Percentiles rank a stretch among this genome's conserved stretches.
Evolutionary conservation across 2,888 invertebrate genomes (phyloP).

Genomic region (Ecliptopera silaceata): DNA sequence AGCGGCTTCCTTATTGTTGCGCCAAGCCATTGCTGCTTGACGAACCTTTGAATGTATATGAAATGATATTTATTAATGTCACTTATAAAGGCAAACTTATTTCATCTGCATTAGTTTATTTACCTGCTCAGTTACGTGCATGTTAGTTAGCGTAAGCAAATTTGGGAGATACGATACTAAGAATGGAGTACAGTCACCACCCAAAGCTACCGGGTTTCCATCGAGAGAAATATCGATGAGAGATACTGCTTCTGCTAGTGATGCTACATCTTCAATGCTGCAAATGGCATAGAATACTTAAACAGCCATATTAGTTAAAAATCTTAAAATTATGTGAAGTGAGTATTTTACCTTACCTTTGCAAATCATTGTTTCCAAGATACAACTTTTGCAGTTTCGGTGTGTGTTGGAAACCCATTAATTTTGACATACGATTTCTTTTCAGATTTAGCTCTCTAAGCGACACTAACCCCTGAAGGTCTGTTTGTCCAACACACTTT

Average conservation of each 20-base stretch:
- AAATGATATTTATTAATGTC: background rate
- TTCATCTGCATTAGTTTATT: background rate
- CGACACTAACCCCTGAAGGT: constrained; percentile 89
- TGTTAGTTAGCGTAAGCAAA: constrained; percentile 87
- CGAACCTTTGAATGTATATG: constrained; percentile 74
- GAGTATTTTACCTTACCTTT: constrained; percentile 67
- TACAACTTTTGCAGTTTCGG: constrained; percentile 90
- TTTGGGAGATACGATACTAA: constrained; percentile 91
- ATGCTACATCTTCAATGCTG: constrained; percentile 94
- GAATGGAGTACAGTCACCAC: constrained; percentile 92
- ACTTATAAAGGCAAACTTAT: background rate
- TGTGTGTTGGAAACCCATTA: constrained; percentile 91
- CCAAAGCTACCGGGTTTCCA: constrained; percentile 91
- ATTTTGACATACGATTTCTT: constrained; percentile 90
- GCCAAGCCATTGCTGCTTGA: constrained; percentile 91
- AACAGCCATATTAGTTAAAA: background rate
- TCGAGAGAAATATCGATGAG: constrained; percentile 93
- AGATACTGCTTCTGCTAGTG: constrained; percentile 89
- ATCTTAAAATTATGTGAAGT: background rate
- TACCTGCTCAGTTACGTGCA: constrained; percentile 90
- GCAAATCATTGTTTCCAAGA: constrained; percentile 91
- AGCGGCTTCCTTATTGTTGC: constrained; percentile 89
- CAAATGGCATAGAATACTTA: constrained; percentile 32
- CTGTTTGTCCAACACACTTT: constrained; percentile 87
- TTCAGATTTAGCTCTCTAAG: constrained; percentile 94